Percentiles rank a stretch among this genome's conserved stretches.
Conservation (phyloP, 30 jellyfish, hydroid and myxozoan genomes). For the Sanderia malayensis region DNA sequence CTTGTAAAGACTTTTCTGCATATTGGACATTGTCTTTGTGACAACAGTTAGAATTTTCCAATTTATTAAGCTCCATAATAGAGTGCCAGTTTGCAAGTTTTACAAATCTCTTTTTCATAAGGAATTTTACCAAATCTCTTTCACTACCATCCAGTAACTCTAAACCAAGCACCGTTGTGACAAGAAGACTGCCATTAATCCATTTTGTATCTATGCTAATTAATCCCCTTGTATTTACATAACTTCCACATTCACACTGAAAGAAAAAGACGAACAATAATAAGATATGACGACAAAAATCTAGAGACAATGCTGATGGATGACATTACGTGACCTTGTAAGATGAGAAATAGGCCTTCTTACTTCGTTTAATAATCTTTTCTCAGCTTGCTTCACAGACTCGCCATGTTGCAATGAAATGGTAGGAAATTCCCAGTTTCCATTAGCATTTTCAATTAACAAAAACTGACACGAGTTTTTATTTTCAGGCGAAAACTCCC, state of each 20-base stretch:
- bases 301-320: neutral
- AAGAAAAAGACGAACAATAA: neutral
- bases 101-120: neutral
- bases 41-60: conserved; percentile 9
- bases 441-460: conserved; percentile 3
- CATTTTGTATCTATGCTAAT: conserved; percentile 39
- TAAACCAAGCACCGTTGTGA: conserved; percentile 12
- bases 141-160: conserved; percentile 5
- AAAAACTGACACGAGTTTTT: conserved; percentile 25
- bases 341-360: no score
- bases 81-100: conserved; percentile 41
- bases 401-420: conserved; percentile 10
- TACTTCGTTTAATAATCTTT: conserved; percentile 32
- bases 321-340: no score
- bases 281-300: neutral
- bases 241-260: conserved; percentile 27
- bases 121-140: conserved; percentile 21
- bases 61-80: conserved; percentile 20
- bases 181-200: conserved; percentile 4
- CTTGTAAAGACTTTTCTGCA: conserved; percentile 39
- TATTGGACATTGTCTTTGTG: conserved; percentile 7
- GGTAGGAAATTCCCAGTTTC: conserved; percentile 36
- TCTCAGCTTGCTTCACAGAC: conserved; percentile 26
- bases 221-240: conserved; percentile 24
- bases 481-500: neutral